phyloP scores from a whole-genome alignment of 2,113 vertebrate species.

The Corydoras maculifer region DNA sequence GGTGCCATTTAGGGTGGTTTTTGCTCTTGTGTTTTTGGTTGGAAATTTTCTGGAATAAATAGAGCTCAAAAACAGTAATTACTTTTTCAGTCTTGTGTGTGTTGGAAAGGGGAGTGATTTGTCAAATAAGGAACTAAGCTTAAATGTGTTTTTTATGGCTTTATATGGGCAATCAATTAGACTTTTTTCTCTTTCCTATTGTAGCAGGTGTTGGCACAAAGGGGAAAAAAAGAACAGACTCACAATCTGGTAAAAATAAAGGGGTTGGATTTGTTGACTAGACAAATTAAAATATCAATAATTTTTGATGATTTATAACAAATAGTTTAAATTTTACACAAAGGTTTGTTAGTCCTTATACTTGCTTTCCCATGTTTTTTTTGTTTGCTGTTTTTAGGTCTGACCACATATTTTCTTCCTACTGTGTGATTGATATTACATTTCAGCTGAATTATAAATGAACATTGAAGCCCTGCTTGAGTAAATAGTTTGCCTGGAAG shows the following conservation, averaged over 20 bases:
- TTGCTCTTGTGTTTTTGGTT: no score
- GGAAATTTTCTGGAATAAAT: no score
- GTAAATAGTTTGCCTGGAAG: slow-evolving; percentile 11
- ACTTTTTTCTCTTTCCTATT: neutral
- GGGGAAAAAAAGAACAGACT: neutral
- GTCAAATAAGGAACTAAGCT: neutral
- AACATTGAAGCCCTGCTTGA: neutral
- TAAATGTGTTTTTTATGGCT: neutral
- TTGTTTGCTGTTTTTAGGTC: no score
- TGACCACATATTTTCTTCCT: neutral
- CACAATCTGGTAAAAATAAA: neutral
- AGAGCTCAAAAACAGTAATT: no score
- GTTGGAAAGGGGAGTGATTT: neutral
- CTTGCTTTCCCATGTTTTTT: no score
- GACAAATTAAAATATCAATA: no score
- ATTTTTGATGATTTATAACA: no score
- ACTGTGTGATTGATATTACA: neutral
- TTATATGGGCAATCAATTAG: neutral
- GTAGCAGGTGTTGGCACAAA: neutral
- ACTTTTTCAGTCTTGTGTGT: no score
- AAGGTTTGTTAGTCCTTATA: no score
- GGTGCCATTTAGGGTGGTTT: no score
- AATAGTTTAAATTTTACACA: no score
- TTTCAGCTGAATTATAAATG: neutral
- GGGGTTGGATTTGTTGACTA: neutral